These are phyloP conservation scores for Cantharis nigra DNA, from an alignment of 2,888 invertebrate species.

Conservation along the genomic window DNA sequence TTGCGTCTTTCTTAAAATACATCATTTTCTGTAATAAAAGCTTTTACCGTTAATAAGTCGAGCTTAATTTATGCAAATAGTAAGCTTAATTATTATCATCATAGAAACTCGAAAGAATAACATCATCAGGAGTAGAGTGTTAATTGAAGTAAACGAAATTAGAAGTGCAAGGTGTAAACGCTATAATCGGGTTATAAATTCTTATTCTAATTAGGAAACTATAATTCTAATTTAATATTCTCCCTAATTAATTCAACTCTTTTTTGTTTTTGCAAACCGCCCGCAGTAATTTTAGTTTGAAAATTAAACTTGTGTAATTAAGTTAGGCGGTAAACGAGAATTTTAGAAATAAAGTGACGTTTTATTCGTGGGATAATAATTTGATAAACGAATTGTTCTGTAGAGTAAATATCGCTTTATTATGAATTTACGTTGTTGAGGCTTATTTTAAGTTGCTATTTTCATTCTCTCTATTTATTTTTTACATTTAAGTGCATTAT, in stretches of 20 bases:
- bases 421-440: conserved; percentile 11
- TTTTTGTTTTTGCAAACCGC: not conserved
- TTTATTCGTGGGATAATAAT: conserved; percentile 7
- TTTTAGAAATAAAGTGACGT: not conserved
- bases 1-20: not conserved
- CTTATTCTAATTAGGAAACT: not conserved
- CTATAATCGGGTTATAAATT: not conserved
- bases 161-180: not conserved
- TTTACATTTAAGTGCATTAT: conserved; percentile 12
- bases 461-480: conserved; percentile 15
- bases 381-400: conserved; percentile 10
- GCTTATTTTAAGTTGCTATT: conserved; percentile 9
- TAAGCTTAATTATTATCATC: not conserved
- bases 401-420: conserved; percentile 12
- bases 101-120: not conserved
- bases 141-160: not conserved
- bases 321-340: not conserved
- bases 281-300: not conserved
- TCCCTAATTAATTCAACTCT: not conserved
- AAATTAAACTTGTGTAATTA: not conserved
- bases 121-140: not conserved
- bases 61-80: not conserved
- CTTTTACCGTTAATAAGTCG: not conserved
- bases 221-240: not conserved
- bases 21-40: not conserved